Percentiles rank a stretch among this genome's conserved stretches.
Conservation (phyloP, 2,888 invertebrate species). For the Athalia circularis region DNA sequence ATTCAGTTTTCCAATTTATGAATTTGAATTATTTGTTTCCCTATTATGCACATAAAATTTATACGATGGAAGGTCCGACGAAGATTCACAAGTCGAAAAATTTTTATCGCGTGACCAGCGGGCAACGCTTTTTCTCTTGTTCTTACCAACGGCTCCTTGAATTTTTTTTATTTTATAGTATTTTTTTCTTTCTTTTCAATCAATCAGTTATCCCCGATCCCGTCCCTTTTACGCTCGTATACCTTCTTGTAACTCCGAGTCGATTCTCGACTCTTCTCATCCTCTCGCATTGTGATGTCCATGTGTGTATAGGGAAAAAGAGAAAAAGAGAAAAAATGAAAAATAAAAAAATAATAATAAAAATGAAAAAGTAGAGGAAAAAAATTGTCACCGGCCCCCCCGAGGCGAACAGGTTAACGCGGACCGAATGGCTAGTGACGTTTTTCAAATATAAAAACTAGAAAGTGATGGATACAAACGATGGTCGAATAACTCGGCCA, state of each 20-base stretch:
- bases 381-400: constrained; percentile 43
- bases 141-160: no score
- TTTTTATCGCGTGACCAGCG: no score
- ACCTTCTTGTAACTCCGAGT: constrained; percentile 3
- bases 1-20: no score
- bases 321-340: not conserved
- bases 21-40: no score
- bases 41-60: no score
- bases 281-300: constrained; percentile 27
- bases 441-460: constrained; percentile 27
- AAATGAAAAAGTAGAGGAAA: not conserved
- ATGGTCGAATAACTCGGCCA: not conserved
- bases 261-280: constrained; percentile 15
- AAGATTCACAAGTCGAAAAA: no score
- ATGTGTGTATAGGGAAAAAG: not conserved
- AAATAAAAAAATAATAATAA: not conserved
- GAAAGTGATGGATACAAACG: constrained; percentile 16
- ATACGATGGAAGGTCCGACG: no score
- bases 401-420: constrained; percentile 39
- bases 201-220: constrained; percentile 14
- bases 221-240: constrained; percentile 1
- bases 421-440: constrained; percentile 35
- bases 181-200: not conserved
- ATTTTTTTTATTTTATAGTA: no score
- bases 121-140: no score